These are phyloP conservation scores for Phymastichus coffea DNA, from an alignment of 1,140 invertebrate species.

Conservation along the genomic window DNA sequence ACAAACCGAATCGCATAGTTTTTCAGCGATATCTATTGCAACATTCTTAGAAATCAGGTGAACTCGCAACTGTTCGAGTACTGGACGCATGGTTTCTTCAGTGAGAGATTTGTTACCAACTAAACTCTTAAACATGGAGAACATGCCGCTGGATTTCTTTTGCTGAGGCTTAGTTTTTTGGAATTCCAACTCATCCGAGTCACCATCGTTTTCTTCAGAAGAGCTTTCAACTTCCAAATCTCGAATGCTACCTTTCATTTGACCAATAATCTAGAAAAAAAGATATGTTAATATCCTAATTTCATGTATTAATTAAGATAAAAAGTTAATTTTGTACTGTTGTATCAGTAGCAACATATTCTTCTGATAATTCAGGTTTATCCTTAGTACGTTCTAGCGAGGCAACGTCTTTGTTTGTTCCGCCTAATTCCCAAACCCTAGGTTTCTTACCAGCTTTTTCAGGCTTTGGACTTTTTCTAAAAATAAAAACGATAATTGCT, in stretches of 20 bases:
- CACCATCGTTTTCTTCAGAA: constrained; percentile 51
- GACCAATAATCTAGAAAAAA: constrained; percentile 71
- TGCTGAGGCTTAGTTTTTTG: constrained; percentile 39
- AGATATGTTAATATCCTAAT: background rate
- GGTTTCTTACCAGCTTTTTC: constrained; percentile 85
- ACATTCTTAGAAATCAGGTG: constrained; percentile 98
- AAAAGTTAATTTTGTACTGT: constrained; percentile 56
- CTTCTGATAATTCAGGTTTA: constrained; percentile 66
- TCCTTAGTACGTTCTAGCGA: constrained; percentile 83
- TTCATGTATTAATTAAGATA: background rate
- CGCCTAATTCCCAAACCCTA: constrained; percentile 85
- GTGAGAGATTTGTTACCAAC: constrained; percentile 83
- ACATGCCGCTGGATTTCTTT: constrained; percentile 65
- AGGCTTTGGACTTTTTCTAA: constrained; percentile 66
- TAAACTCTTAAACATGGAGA: constrained; percentile 82
- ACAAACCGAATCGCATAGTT: constrained; percentile 93
- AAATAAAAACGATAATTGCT: no score
- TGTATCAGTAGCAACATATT: constrained; percentile 63
- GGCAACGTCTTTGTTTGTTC: constrained; percentile 75
- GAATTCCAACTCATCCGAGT: constrained; percentile 41
- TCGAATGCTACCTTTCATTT: constrained; percentile 77
- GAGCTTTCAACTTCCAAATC: constrained; percentile 63
- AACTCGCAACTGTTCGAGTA: constrained; percentile 93
- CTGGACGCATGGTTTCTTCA: constrained; percentile 75
- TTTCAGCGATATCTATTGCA: constrained; percentile 90